Evolutionary conservation across 2,797 vertebrate species (phyloP), one percentile per base, ranked within the genome.

Genomic region (Pseudotriccus pelzelni): DNA sequence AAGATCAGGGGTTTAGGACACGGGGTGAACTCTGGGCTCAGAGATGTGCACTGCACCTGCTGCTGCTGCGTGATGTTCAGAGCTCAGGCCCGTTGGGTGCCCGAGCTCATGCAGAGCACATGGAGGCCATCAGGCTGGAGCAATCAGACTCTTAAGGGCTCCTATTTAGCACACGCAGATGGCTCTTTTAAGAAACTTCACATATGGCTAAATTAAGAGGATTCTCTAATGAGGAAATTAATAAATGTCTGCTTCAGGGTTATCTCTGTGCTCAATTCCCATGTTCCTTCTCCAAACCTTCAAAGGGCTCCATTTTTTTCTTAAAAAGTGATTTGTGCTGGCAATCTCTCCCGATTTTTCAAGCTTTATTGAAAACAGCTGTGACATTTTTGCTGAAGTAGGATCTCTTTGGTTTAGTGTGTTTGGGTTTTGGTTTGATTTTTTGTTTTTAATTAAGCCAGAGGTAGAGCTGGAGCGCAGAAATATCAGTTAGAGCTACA

Each of bases 21-120:
- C 8, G 3, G 20, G 18, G 15, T 30, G 7, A 72, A 15, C 52
- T 53, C 19, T 36, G 78, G 52, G 37, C 50, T 83, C 1, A 0
- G 23, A 32, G 15, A 22, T 20, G 21, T 17, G 32, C 25, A 7
- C 11, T 39, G 37, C 27, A 13, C 14, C 36, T 3, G 0, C n/a
- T 23, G 30, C 36, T 3, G 0, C n/a, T 23, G 30, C 0, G 1
- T 12, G 10, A 3, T 3, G 2, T 4, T 52, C 64, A 12, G 32
- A 63, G 44, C 72, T 75, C 34, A 30, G 55, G 80, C 18, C 70
- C 0, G 0, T 37, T 7, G 63, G 27, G 8, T 30, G 50, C 16
- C 36, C 1, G 3, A 39, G 70, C 28, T 76, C 8, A 1, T 3
- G 1, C 32, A 20, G 44, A 59, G 41, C 59, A n/a, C 14, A 0